Percentiles rank a stretch among this genome's conserved stretches.
Conservation (phyloP, 2,113 vertebrate genomes). For the Limanda limanda region DNA sequence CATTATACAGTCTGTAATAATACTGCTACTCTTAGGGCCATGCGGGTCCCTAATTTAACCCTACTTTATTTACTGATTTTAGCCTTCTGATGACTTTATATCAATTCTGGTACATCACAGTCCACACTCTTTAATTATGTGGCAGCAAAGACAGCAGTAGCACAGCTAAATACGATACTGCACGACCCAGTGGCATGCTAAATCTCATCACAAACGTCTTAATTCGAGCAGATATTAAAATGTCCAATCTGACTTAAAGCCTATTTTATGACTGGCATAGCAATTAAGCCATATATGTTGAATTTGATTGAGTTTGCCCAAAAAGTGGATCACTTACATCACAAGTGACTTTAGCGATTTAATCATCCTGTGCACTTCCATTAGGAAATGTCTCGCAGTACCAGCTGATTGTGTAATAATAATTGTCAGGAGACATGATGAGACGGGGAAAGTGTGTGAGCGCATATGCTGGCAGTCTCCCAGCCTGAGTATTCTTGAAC, state of each 20-base stretch:
- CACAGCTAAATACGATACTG: slow-evolving; percentile 9
- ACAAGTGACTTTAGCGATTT: slow-evolving; percentile 22
- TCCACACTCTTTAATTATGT: slow-evolving; percentile 10
- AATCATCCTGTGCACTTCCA: slow-evolving; percentile 52
- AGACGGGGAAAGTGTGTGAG: slow-evolving; percentile 25
- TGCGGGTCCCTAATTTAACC: too few relatives aligned
- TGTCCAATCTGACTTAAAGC: slow-evolving; percentile 56
- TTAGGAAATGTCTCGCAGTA: slow-evolving; percentile 32
- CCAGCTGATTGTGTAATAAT: slow-evolving; percentile 36
- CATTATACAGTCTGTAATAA: too few relatives aligned
- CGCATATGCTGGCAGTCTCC: slow-evolving; percentile 33
- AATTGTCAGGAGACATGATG: slow-evolving; percentile 43
- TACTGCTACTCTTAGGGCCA: too few relatives aligned
- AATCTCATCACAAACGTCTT: slow-evolving; percentile 57
- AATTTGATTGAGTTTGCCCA: slow-evolving; percentile 59
- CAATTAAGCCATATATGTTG: slow-evolving; percentile 67
- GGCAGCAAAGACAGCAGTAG: slow-evolving; percentile 9
- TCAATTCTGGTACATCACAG: too few relatives aligned
- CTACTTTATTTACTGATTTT: neutral
- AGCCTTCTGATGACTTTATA: neutral
- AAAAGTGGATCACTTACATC: slow-evolving; percentile 40
- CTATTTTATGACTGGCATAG: slow-evolving; percentile 55
- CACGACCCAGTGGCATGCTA: slow-evolving; percentile 13
- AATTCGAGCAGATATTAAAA: slow-evolving; percentile 62
- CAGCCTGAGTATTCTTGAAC: slow-evolving; percentile 50